Evolutionary conservation across 1,140 invertebrate species (phyloP).

Genomic region (Drosophila navojoa): DNA sequence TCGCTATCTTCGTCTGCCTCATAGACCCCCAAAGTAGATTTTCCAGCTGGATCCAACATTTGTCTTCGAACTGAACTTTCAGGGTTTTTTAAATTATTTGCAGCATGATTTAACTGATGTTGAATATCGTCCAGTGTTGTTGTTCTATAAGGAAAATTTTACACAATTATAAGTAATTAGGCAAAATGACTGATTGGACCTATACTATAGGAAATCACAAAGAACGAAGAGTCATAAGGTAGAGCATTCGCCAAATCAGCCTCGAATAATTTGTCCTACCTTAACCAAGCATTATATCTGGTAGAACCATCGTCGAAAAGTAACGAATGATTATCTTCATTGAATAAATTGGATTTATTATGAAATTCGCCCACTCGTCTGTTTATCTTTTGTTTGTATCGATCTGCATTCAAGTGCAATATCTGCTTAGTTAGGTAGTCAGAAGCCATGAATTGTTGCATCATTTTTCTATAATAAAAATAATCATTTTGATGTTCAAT

Average conservation of each 20-base stretch:
- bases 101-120: conserved; percentile 18
- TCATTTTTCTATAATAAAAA: conserved; percentile 45
- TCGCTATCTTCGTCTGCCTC: conserved; percentile 46
- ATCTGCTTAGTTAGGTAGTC: conserved; percentile 46
- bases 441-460: conserved; percentile 52
- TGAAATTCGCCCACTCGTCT: conserved; percentile 28
- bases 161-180: neutral
- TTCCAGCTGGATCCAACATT: neutral
- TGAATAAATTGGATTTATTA: conserved; percentile 1
- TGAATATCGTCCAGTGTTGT: conserved; percentile 53
- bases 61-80: neutral
- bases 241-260: too few species aligned
- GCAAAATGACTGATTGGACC: neutral
- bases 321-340: conserved; percentile 16
- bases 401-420: conserved; percentile 7
- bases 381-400: conserved; percentile 1
- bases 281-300: conserved; percentile 47
- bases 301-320: conserved; percentile 50
- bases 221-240: too few species aligned
- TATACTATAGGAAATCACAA: neutral
- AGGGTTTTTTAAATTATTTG: neutral
- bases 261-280: neutral
- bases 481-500: neutral
- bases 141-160: conserved; percentile 25
- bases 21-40: neutral